Percentiles rank a stretch among this genome's conserved stretches.
These are phyloP conservation scores for Erithacus rubecula DNA, from an alignment of 2,797 vertebrate genomes.

Conservation along the genomic window DNA sequence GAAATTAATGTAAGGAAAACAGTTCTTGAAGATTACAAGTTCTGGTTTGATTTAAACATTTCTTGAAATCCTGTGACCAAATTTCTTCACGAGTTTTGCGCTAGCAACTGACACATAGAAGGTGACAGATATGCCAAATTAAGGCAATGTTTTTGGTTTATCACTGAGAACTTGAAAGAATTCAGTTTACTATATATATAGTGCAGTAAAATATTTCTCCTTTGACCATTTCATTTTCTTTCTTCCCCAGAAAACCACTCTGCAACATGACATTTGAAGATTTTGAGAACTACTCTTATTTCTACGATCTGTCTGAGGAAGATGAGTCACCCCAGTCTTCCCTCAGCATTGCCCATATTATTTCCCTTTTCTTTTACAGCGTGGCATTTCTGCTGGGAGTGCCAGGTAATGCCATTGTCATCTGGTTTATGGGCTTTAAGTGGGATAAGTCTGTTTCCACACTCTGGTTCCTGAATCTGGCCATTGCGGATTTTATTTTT, in stretches of 20 bases:
- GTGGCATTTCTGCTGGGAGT: conserved; percentile 87
- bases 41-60: neutral
- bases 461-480: conserved; percentile 92
- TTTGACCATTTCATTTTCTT: neutral
- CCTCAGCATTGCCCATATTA: conserved; percentile 79
- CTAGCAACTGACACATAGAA: neutral
- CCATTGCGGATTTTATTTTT: conserved; percentile 92
- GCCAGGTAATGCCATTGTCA: conserved; percentile 89
- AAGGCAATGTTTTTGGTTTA: neutral
- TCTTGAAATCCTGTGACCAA: neutral
- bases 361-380: conserved; percentile 87
- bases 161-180: neutral
- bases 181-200: neutral
- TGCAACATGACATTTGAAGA: conserved; percentile 72
- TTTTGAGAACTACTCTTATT: conserved; percentile 78
- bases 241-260: conserved; percentile 4
- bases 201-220: neutral
- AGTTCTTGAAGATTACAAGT: neutral
- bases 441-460: conserved; percentile 89
- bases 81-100: neutral
- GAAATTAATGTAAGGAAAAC: neutral
- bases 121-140: neutral
- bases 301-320: conserved; percentile 78
- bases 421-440: conserved; percentile 93
- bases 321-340: conserved; percentile 72